phyloP scores from a whole-genome alignment of 2,888 invertebrate genomes.

The Acrobeloides nanus region DNA sequence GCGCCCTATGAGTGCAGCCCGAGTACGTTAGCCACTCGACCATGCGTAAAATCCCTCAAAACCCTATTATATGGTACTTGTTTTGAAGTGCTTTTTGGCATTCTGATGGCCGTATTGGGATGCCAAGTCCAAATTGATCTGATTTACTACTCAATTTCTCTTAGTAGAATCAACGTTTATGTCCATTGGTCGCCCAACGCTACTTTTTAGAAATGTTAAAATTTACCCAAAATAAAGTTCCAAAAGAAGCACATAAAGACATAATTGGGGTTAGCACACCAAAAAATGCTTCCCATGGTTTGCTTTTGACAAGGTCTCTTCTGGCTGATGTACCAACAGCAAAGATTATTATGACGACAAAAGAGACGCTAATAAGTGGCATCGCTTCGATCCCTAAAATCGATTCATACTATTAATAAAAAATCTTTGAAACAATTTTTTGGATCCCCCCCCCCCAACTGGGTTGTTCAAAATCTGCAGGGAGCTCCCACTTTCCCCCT shows the following conservation, averaged over 20 bases:
- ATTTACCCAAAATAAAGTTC: conserved; percentile 46
- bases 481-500: too few species aligned
- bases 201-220: too few species aligned
- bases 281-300: conserved; percentile 49
- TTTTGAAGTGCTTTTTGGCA: too few species aligned
- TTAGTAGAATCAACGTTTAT: conserved; percentile 3
- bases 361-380: conserved; percentile 47
- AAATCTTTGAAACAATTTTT: too few species aligned
- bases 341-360: conserved; percentile 45
- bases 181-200: neutral
- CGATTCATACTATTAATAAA: too few species aligned
- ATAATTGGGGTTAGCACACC: conserved; percentile 48
- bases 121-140: conserved; percentile 2
- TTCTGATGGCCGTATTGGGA: neutral
- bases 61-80: too few species aligned
- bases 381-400: conserved; percentile 41
- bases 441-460: too few species aligned
- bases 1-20: too few species aligned
- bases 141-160: neutral
- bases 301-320: conserved; percentile 29
- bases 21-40: too few species aligned
- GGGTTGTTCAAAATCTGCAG: too few species aligned
- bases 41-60: too few species aligned
- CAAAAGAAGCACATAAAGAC: conserved; percentile 48
- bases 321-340: conserved; percentile 38